phyloP scores from a whole-genome alignment of 1,140 invertebrate genomes.

The Achroia grisella region DNA sequence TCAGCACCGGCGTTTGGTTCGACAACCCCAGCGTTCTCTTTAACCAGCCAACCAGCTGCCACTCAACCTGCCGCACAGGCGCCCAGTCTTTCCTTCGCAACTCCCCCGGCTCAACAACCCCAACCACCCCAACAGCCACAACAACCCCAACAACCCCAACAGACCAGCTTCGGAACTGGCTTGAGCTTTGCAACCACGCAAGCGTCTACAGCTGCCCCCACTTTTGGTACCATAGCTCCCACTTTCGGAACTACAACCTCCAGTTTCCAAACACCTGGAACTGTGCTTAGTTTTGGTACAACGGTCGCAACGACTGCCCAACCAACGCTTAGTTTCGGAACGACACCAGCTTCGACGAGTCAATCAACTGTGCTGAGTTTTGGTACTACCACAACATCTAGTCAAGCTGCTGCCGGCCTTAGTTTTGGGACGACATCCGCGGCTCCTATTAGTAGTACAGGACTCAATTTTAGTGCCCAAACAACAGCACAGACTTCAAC shows the following conservation, averaged over 20 bases:
- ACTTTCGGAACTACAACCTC: conserved; percentile 22
- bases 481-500: conserved; percentile 12
- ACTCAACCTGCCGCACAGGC: no score
- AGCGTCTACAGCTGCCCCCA: neutral
- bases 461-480: conserved; percentile 15
- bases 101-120: no score
- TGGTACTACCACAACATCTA: conserved; percentile 31
- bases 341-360: conserved; percentile 13
- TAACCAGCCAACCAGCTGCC: neutral
- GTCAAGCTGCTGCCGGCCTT: conserved; percentile 23
- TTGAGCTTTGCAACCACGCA: neutral
- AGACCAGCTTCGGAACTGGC: conserved; percentile 4
- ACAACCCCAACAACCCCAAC: conserved; percentile 4
- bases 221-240: conserved; percentile 8
- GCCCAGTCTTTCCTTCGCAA: no score
- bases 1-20: conserved; percentile 2
- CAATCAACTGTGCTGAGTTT: conserved; percentile 10
- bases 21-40: neutral
- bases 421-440: conserved; percentile 28
- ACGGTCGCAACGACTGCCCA: conserved; percentile 4
- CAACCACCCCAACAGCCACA: no score
- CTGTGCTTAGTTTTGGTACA: conserved; percentile 18
- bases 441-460: conserved; percentile 5
- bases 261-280: neutral
- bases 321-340: conserved; percentile 24